Base-by-base conservation (phyloP, 2,113 vertebrate species). In the Spea bombifrons region DNA sequence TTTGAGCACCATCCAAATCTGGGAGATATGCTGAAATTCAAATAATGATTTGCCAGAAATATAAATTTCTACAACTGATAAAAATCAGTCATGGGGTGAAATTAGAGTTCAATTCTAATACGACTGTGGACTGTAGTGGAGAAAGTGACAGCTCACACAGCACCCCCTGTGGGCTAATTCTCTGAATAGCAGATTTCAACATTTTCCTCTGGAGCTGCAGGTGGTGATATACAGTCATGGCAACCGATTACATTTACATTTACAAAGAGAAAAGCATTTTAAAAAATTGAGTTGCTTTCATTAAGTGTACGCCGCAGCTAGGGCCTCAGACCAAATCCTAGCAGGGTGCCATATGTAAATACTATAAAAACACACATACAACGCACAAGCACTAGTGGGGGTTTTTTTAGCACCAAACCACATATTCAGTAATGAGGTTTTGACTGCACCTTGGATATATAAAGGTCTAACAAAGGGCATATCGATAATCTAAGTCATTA, bases 141-240 rank as follows among this genome's bases (percentile, higher is more conserved):
- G 59, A 72, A 73, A 78, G 82, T 84, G 84, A 80, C 83, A 85
- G 83, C 83, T 73, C 75, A 30, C 73, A 83, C 66, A 86, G 84
- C 83, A 83, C 73, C 84, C 83, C 82, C 85, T 86, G 82, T 85
- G 83, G 83, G 78, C 76, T 84, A 85, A 82, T 49, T 49, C 81
- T 80, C 74, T 78, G 13, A 75, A 83, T 68, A 81, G 82, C 84
- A 76, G 3, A 8, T 0, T 46, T 55, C 67, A 2, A 70, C 2
- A 5, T 47, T 4, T 13, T 66, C 75, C 5, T 1, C 72, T 75
- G 48, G 75, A 53, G 68, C 81, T 53, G 78, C 66, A 10, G 71
- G 68, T 76, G 64, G 12, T 81, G 69, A 0, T 7, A 78, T 6
- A 52, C 77, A 7, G 83, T 73, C 73, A 13, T 68, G 45, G 9